Percentiles rank a stretch among this genome's conserved stretches.
phyloP scores from a whole-genome alignment of 2,888 invertebrate genomes.

The Ochropleura plecta region DNA sequence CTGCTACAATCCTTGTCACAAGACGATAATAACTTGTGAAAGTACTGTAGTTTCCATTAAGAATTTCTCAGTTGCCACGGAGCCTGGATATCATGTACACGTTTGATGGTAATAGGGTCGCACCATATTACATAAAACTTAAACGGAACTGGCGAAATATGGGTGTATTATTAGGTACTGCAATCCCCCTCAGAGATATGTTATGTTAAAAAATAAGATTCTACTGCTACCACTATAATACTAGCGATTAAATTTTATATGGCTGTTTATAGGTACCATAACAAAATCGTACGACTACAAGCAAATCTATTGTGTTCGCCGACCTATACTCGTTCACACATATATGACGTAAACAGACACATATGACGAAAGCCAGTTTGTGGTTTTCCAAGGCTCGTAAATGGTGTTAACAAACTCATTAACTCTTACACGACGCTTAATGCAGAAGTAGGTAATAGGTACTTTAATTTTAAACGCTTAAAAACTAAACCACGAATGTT shows the following conservation, averaged over 20 bases:
- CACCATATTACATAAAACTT: too few relatives aligned
- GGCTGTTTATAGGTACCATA: background rate
- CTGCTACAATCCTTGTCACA: too few relatives aligned
- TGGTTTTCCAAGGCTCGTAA: constrained; percentile 17
- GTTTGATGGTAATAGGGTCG: too few relatives aligned
- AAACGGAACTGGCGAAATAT: too few relatives aligned
- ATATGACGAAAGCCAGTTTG: background rate
- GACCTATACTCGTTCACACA: background rate
- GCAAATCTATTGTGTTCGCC: background rate
- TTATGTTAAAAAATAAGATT: background rate
- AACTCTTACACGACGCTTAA: background rate
- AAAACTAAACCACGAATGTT: constrained; percentile 19
- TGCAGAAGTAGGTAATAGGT: background rate
- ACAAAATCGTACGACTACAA: background rate
- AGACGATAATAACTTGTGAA: too few relatives aligned
- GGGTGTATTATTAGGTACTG: too few relatives aligned
- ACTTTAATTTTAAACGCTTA: constrained; percentile 5
- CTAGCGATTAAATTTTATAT: background rate
- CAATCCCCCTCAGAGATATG: too few relatives aligned
- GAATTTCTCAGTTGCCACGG: too few relatives aligned
- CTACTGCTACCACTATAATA: background rate
- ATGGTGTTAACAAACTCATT: background rate
- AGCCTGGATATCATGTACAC: too few relatives aligned
- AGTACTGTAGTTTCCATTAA: too few relatives aligned
- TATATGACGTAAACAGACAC: constrained; percentile 5